Conservation (phyloP, 2,113 vertebrate genomes). For the Urocolius indicus region DNA sequence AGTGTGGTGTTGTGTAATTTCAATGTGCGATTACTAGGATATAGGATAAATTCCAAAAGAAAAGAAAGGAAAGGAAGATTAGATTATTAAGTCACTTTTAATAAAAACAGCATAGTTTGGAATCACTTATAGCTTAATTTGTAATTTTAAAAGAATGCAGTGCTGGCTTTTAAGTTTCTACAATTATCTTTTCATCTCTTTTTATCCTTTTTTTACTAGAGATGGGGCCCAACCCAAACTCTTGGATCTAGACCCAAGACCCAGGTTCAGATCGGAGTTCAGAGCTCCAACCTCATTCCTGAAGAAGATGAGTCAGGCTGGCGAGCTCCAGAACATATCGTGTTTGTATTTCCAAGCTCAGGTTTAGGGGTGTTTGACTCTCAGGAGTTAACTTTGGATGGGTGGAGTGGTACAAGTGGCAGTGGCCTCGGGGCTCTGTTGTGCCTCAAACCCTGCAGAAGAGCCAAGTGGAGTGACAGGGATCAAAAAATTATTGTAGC, state of each 20-base stretch:
- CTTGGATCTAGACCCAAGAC: conserved; percentile 48
- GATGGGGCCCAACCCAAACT: conserved; percentile 42
- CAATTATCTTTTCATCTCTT: conserved; percentile 70
- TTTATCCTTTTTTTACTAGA: conserved; percentile 56
- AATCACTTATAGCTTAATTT: conserved; percentile 74
- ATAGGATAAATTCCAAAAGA: conserved; percentile 70
- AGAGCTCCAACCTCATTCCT: neutral
- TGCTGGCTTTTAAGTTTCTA: conserved; percentile 57
- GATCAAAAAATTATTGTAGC: neutral
- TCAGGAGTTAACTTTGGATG: neutral
- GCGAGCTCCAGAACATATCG: neutral
- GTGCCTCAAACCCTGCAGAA: neutral
- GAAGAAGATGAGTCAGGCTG: neutral
- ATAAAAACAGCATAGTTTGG: conserved; percentile 71
- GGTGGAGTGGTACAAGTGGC: neutral
- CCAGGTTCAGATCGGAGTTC: conserved; percentile 50
- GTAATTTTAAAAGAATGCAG: conserved; percentile 73
- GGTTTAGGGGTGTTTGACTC: neutral
- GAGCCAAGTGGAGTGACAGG: neutral
- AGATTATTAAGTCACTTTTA: conserved; percentile 77
- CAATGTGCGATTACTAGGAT: conserved; percentile 69
- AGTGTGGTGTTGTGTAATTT: conserved; percentile 66
- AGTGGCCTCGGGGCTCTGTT: neutral
- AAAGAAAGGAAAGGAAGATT: conserved; percentile 69
- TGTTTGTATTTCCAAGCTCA: neutral